These are phyloP conservation scores for Trypoxylus dichotomus DNA, from an alignment of 1,140 invertebrate genomes.

Conservation along the genomic window DNA sequence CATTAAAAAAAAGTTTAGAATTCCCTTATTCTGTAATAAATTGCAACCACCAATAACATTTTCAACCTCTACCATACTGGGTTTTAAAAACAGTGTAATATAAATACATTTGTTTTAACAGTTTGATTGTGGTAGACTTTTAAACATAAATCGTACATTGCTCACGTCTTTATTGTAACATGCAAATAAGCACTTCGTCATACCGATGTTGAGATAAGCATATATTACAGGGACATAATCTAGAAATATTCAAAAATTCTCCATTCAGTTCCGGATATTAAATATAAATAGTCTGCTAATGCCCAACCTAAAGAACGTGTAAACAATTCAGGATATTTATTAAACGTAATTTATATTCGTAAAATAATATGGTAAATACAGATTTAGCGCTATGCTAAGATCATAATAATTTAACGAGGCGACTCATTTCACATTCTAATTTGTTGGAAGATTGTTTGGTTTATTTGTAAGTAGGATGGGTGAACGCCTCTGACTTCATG, in stretches of 20 bases:
- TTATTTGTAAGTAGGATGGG: constrained; percentile 16
- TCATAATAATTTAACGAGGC: constrained; percentile 26
- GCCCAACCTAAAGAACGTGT: not conserved
- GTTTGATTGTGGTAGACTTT: too few relatives aligned
- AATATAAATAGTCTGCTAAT: not conserved
- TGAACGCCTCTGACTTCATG: constrained; percentile 5
- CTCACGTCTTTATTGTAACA: not conserved
- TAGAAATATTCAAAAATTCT: not conserved
- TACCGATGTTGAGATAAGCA: not conserved
- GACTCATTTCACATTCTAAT: constrained; percentile 29
- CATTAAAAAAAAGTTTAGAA: too few relatives aligned
- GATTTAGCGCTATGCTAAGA: constrained; percentile 7
- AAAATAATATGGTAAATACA: constrained; percentile 23
- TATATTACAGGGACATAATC: not conserved
- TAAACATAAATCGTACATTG: not conserved
- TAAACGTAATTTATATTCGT: constrained; percentile 23
- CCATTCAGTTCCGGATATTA: not conserved
- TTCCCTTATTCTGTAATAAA: too few relatives aligned
- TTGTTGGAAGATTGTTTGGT: constrained; percentile 3
- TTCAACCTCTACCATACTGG: too few relatives aligned
- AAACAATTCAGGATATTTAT: constrained; percentile 8
- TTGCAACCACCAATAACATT: too few relatives aligned
- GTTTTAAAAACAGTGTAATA: too few relatives aligned
- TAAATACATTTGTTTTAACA: too few relatives aligned
- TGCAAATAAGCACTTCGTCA: not conserved